Evolutionary conservation across 2,888 invertebrate genomes (phyloP).

Genomic region (Hipparchia semele): DNA sequence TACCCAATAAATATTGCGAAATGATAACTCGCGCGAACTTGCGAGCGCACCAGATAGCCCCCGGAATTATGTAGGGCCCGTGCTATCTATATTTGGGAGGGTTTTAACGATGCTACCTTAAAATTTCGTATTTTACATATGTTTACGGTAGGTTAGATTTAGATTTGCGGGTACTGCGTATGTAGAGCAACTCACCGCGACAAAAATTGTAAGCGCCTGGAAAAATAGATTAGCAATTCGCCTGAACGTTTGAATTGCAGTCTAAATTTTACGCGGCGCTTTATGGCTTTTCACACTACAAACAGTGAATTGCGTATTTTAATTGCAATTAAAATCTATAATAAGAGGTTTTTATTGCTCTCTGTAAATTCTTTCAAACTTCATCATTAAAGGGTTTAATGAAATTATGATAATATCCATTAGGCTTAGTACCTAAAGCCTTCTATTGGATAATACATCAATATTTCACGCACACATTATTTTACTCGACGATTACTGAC

Average conservation of each 20-base stretch:
- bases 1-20: slow-evolving; percentile 66
- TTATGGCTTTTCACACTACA: neutral
- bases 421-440: too few relatives aligned
- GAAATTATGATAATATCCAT: too few relatives aligned
- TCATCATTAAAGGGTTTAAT: too few relatives aligned
- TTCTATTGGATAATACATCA: too few relatives aligned
- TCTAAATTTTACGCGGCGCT: neutral
- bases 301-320: too few relatives aligned
- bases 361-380: too few relatives aligned
- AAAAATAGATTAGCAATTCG: slow-evolving; percentile 10
- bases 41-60: slow-evolving; percentile 45
- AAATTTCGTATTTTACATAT: slow-evolving; percentile 26
- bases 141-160: slow-evolving; percentile 16
- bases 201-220: neutral
- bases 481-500: neutral
- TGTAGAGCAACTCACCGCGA: neutral
- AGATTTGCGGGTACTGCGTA: slow-evolving; percentile 5
- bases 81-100: slow-evolving; percentile 44
- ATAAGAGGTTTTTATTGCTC: too few relatives aligned
- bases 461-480: neutral
- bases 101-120: slow-evolving; percentile 36
- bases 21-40: slow-evolving; percentile 61
- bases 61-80: slow-evolving; percentile 40
- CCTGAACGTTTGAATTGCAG: slow-evolving; percentile 6
- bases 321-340: too few relatives aligned